Evolutionary conservation across 2,797 vertebrate species (phyloP), one percentile per base, ranked within the genome.

Genomic region (Eremophila alpestris): DNA sequence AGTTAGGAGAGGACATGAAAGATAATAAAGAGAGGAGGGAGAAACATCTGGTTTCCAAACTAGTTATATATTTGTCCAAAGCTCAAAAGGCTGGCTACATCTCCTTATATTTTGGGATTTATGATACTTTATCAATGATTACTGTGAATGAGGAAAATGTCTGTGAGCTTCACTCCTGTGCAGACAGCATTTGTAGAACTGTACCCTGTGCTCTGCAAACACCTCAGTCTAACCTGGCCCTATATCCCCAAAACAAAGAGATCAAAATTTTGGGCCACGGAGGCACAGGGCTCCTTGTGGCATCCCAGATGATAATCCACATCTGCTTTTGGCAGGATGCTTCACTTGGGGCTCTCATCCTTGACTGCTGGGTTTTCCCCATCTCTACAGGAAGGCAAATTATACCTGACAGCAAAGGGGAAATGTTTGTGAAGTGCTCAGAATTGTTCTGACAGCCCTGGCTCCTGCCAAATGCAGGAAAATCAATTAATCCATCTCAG

Each of bases 401-500:
- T 9, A 27, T 1, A 80, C 62, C 56, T 81, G 95, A 71, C 52
- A 93, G 69, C 69, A 90, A 81, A 76, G 23, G 38, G 38, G 1
- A 2, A 78, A 90, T 45, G 17, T 71, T 81, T 86, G 73, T 83
- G 56, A 91, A 90, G 58, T 49, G 83, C 69, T 93, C 78, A 78
- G 83, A 63, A 91, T 68, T 86, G 76, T 54, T 88, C 76, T 5
- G 17, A 95, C 79, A 94, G 87, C 71, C 82, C 56, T 65, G 70
- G 40, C 52, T 79, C 36, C 71, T 93, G 83, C 54, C 77, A 83
- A 94, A 90, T 16, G 32, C 65, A 90, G 49, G 62, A 90, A 94
- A 88, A 94, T 91, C 92, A 90, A 86, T 94, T 83, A 94, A 95
- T 93, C 82, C 64, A 83, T 68, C 87, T 79, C 41, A 43, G 43